These are phyloP conservation scores for Fringilla coelebs DNA, from an alignment of 2,797 vertebrate genomes.

Conservation along the genomic window DNA sequence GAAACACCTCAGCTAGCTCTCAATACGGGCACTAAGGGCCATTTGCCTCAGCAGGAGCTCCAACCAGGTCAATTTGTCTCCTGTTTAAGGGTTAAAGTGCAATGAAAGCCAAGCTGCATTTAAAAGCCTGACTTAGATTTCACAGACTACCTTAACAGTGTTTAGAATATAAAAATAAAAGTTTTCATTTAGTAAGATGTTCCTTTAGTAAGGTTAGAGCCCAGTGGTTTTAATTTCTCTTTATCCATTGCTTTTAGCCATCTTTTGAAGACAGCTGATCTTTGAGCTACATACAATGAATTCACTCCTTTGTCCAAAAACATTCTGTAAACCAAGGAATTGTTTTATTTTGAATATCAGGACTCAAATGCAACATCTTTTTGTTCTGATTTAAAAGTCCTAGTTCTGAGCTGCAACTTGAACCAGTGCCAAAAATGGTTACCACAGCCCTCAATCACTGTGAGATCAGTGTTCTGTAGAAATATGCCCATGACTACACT, in stretches of 20 bases:
- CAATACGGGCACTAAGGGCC: neutral
- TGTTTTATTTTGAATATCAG: neutral
- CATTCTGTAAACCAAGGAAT: neutral
- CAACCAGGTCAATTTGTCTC: neutral
- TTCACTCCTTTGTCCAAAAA: neutral
- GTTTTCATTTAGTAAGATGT: neutral
- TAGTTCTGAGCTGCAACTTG: neutral
- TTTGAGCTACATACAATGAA: neutral
- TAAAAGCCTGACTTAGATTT: neutral
- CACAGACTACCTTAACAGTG: neutral
- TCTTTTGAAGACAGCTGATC: neutral
- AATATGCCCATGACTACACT: neutral
- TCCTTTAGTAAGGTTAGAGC: neutral
- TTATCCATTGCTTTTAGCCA: neutral
- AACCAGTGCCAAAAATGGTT: neutral
- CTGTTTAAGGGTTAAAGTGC: neutral
- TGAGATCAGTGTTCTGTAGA: neutral
- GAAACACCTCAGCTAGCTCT: neutral
- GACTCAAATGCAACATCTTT: neutral
- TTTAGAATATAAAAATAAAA: neutral
- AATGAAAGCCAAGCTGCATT: neutral
- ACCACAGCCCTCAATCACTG: neutral
- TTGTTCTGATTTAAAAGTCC: neutral
- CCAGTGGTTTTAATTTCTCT: neutral
- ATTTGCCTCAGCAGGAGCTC: neutral